phyloP scores from a whole-genome alignment of 30 jellyfish, hydroid and myxozoan species.

The Hydractinia echinata region DNA sequence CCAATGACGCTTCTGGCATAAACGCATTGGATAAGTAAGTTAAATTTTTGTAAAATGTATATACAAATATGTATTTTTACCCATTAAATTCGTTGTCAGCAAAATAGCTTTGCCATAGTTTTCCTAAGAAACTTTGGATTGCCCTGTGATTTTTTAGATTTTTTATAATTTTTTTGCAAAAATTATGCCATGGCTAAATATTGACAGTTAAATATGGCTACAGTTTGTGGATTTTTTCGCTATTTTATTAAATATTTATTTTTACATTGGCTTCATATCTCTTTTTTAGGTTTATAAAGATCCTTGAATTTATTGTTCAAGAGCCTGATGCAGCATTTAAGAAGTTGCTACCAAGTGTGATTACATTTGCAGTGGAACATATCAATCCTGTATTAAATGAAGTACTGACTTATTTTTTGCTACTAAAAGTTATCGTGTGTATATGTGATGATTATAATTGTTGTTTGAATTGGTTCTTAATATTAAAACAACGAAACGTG shows the following conservation, averaged over 20 bases:
- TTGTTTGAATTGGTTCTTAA: too few species aligned
- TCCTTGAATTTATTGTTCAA: conserved; percentile 90
- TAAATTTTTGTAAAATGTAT: too few species aligned
- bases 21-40: conserved; percentile 71
- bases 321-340: conserved; percentile 94
- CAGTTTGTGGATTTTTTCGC: background rate
- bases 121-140: too few species aligned
- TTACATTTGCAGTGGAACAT: conserved; percentile 61
- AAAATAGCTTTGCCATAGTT: too few species aligned
- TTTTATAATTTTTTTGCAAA: background rate
- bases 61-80: too few species aligned
- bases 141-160: background rate
- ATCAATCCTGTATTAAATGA: conserved; percentile 58
- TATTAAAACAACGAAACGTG: too few species aligned
- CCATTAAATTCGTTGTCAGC: too few species aligned
- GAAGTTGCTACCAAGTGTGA: conserved; percentile 67
- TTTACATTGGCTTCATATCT: background rate
- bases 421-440: too few species aligned
- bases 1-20: conserved; percentile 64
- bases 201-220: too few species aligned
- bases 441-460: too few species aligned
- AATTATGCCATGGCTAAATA: too few species aligned
- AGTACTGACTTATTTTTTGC: conserved; percentile 12
- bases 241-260: background rate
- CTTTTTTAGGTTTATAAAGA: conserved; percentile 61